Percentiles rank a stretch among this genome's conserved stretches.
Conservation (phyloP, 23 tunicate species). For the Aplidium turbinatum region DNA sequence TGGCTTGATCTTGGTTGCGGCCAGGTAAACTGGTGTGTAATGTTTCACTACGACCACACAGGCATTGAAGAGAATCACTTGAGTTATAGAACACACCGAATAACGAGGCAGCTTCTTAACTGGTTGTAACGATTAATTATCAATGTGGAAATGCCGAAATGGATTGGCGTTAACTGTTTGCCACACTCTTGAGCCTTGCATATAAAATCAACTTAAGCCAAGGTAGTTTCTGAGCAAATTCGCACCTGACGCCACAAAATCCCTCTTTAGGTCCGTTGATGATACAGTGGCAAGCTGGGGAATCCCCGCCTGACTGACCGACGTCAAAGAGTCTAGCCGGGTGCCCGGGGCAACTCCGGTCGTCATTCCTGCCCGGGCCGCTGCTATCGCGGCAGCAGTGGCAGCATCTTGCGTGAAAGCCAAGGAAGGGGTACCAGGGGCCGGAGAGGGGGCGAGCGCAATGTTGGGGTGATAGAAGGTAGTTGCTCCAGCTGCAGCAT, state of each 20-base stretch:
- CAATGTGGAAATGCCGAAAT: no score
- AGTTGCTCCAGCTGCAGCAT: conserved; percentile 45
- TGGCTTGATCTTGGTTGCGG: no score
- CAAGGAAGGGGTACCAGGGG: conserved; percentile 40
- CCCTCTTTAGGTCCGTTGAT: conserved; percentile 47
- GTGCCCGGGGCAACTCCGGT: conserved; percentile 29
- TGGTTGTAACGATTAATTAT: no score
- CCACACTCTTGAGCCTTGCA: no score
- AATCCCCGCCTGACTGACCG: conserved; percentile 41
- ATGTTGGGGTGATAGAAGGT: conserved; percentile 54
- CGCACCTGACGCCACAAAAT: conserved; percentile 77
- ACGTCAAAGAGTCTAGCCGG: conserved; percentile 42
- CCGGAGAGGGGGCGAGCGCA: conserved; percentile 52
- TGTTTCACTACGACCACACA: no score
- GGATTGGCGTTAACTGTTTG: no score
- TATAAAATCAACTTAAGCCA: no score
- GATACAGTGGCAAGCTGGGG: conserved; percentile 21
- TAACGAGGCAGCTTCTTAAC: no score
- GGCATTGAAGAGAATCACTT: no score
- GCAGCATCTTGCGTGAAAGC: conserved; percentile 44
- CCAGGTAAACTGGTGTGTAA: no score
- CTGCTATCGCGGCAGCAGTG: conserved; percentile 40
- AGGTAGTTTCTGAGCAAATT: no score
- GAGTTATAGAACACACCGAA: no score
- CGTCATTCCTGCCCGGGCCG: conserved; percentile 31